These are phyloP conservation scores for Prolemur simus DNA, from an alignment of 2,113 vertebrate genomes.

Conservation along the genomic window DNA sequence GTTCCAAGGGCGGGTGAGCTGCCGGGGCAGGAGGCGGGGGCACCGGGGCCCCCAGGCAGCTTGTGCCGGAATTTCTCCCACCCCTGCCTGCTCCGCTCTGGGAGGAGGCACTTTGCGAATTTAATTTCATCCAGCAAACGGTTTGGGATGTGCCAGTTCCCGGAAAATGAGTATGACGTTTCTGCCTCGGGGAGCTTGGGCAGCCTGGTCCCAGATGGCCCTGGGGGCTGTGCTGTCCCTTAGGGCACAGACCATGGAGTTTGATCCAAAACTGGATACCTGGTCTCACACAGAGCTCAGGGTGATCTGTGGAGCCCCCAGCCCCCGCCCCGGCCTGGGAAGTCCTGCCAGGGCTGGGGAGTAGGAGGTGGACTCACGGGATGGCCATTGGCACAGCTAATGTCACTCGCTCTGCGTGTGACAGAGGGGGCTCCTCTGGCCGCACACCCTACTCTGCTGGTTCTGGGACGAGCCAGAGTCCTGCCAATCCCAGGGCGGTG, in stretches of 20 bases:
- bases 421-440: not conserved
- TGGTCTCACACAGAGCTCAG: not conserved
- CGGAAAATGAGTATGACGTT: not conserved
- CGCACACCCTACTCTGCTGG: too few species aligned
- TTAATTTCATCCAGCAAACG: fast-evolving
- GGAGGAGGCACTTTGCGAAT: not conserved
- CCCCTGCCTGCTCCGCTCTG: fast-evolving
- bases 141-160: not conserved
- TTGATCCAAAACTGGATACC: too few species aligned
- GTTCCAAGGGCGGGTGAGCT: fast-evolving
- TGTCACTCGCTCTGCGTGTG: not conserved
- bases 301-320: fast-evolving
- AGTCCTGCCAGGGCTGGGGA: not conserved
- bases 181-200: not conserved
- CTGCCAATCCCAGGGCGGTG: not conserved
- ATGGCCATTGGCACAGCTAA: fast-evolving
- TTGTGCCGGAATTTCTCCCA: fast-evolving
- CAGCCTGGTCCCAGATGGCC: too few species aligned
- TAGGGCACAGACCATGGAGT: not conserved
- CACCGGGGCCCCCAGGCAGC: fast-evolving
- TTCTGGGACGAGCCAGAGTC: not conserved
- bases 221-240: not conserved
- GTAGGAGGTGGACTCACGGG: fast-evolving
- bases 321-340: fast-evolving
- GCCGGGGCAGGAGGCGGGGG: too few species aligned